Evolutionary conservation across 2,113 vertebrate species (phyloP).

Genomic region (crab-eating macaque (Macaca fascicularis)): T2T-MFA8v1.1 NC_088381.1:134196001-134196500

Average conservation of each 20-base stretch:
- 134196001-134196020: neutral
- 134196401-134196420: neutral
- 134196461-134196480: neutral
- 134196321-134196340: neutral
- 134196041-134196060: neutral
- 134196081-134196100: neutral
- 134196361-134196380: neutral
- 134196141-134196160: neutral
- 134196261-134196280: neutral
- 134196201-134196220: neutral
- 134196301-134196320: neutral
- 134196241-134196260: neutral
- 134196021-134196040: neutral
- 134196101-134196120: neutral
- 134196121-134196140: neutral
- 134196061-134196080: neutral
- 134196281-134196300: neutral
- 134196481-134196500: neutral
- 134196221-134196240: neutral
- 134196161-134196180: neutral
- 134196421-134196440: neutral
- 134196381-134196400: neutral
- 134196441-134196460: neutral
- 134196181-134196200: neutral
- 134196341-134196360: neutral